phyloP scores from a whole-genome alignment of 2,797 vertebrate species.

The Miichthys miiuy region DNA sequence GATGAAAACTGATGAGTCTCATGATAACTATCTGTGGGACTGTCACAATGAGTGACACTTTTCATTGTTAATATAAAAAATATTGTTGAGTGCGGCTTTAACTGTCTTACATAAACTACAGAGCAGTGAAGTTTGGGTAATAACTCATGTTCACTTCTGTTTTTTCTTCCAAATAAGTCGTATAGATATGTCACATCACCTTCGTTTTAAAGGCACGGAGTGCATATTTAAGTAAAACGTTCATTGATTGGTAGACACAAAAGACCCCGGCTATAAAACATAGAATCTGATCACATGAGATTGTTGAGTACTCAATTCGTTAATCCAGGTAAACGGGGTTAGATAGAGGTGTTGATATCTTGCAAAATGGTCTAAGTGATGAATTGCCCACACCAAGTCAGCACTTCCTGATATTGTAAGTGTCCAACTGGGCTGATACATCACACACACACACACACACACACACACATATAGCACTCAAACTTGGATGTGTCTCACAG shows the following conservation, averaged over 20 bases:
- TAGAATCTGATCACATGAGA: neutral
- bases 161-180: neutral
- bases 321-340: slow-evolving; percentile 13
- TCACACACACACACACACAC: slow-evolving; percentile 34
- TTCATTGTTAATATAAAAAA: neutral
- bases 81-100: slow-evolving; percentile 8
- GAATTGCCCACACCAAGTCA: slow-evolving; percentile 59
- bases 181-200: neutral
- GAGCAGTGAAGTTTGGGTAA: neutral
- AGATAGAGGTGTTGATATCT: slow-evolving; percentile 32
- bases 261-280: slow-evolving; percentile 1
- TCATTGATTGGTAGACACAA: neutral
- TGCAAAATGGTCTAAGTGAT: slow-evolving; percentile 59
- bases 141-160: neutral
- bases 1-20: neutral
- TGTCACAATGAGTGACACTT: neutral
- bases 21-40: neutral
- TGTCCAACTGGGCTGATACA: slow-evolving; percentile 54
- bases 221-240: neutral
- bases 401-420: slow-evolving; percentile 55
- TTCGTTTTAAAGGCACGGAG: neutral
- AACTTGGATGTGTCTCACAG: slow-evolving; percentile 32
- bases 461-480: slow-evolving; percentile 10
- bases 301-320: slow-evolving; percentile 7
- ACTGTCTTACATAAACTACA: neutral